Evolutionary conservation across 2,888 invertebrate species (phyloP).

Genomic region (Callinectes sapidus): DNA sequence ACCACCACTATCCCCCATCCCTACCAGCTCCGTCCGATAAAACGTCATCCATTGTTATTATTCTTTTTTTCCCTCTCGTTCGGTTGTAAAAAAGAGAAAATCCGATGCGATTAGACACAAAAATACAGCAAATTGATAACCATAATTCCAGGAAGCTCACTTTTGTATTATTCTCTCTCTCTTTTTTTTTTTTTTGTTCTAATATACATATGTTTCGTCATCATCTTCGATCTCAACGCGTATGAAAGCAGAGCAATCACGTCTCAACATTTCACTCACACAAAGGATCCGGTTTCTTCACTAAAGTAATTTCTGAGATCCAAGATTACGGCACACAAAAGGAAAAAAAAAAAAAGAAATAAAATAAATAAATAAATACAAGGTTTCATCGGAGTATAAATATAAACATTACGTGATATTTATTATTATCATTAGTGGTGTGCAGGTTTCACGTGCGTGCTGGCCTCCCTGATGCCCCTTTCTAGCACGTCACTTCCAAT

Average conservation of each 20-base stretch:
- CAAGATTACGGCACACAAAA: background rate
- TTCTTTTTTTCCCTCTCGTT: constrained; percentile 8
- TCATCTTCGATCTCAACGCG: background rate
- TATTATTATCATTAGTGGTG: background rate
- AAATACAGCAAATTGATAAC: constrained; percentile 36
- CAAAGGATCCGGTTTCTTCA: background rate
- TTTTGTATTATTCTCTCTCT: background rate
- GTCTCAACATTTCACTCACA: background rate
- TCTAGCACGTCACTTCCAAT: constrained; percentile 33
- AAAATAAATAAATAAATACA: background rate
- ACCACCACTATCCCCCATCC: background rate
- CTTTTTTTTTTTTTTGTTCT: background rate
- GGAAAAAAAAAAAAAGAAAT: background rate
- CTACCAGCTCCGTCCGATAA: constrained; percentile 12
- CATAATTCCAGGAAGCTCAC: background rate
- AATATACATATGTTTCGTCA: background rate
- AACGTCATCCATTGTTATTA: constrained; percentile 36
- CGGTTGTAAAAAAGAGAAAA: constrained; percentile 16
- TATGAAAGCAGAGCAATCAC: background rate
- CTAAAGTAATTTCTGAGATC: background rate
- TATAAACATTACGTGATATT: constrained; percentile 13
- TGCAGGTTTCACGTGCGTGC: background rate
- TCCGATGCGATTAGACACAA: constrained; percentile 27
- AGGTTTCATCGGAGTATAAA: background rate
- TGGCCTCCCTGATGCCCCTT: background rate